These are phyloP conservation scores for Zelostemma sp. DNA, from an alignment of 1,140 invertebrate genomes.

Conservation along the genomic window DNA sequence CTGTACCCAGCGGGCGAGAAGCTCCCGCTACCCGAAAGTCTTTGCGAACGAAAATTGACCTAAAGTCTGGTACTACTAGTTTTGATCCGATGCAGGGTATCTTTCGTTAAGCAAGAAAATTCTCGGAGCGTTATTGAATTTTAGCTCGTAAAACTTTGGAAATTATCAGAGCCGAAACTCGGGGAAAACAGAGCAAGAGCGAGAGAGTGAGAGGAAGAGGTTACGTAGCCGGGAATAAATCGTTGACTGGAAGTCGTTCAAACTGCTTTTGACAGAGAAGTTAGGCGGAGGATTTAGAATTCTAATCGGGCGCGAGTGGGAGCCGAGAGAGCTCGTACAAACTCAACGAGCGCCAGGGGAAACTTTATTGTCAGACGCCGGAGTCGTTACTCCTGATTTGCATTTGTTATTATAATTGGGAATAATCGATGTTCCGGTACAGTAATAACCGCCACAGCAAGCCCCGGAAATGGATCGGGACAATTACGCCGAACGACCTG, in stretches of 20 bases:
- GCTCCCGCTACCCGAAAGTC: not conserved
- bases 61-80: too few species aligned
- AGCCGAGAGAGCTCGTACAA: conserved; percentile 13
- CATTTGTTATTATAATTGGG: conserved; percentile 69
- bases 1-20: conserved; percentile 38
- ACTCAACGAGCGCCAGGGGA: conserved; percentile 50
- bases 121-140: too few species aligned
- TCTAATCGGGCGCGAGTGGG: conserved; percentile 33
- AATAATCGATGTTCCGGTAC: conserved; percentile 62
- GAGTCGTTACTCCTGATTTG: conserved; percentile 67
- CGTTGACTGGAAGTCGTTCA: conserved; percentile 20
- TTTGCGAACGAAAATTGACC: not conserved
- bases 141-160: too few species aligned
- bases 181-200: not conserved
- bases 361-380: conserved; percentile 63
- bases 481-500: conserved; percentile 45
- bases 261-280: conserved; percentile 34
- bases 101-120: too few species aligned
- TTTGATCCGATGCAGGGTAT: too few species aligned
- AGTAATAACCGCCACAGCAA: conserved; percentile 39
- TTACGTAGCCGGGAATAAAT: conserved; percentile 22
- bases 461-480: conserved; percentile 55
- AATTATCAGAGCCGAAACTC: too few species aligned
- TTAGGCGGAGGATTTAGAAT: conserved; percentile 42
- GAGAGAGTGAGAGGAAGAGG: not conserved